phyloP scores from a whole-genome alignment of 1,140 invertebrate species.

The Holotrichia oblita region DNA sequence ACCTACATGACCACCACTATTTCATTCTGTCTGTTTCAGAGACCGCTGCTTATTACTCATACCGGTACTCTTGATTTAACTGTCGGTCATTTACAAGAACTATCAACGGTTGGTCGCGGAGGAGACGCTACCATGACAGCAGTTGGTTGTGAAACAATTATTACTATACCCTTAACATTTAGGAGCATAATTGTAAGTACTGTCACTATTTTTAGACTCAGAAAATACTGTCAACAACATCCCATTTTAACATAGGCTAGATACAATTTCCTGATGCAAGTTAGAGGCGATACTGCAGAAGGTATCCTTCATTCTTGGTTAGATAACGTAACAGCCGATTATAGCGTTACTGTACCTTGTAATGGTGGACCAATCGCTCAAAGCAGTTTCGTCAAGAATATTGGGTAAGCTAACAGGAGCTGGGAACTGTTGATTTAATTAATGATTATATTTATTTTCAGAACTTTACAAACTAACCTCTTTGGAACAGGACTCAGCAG shows the following conservation, averaged over 20 bases:
- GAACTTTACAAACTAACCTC: background rate
- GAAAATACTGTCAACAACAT: background rate
- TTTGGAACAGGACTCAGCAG: background rate
- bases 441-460: background rate
- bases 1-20: no score
- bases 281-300: background rate
- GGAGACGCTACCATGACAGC: background rate
- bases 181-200: slow-evolving; percentile 7
- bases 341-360: background rate
- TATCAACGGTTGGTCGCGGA: background rate
- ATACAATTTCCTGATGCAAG: background rate
- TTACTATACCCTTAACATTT: background rate
- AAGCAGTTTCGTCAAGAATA: background rate
- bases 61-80: background rate
- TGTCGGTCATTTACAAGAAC: background rate
- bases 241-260: background rate
- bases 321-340: background rate
- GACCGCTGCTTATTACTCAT: background rate
- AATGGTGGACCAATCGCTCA: background rate
- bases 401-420: background rate
- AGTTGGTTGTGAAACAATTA: background rate
- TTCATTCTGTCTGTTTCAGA: no score
- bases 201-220: background rate
- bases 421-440: background rate
- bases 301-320: background rate